Conservation (phyloP, 2,888 invertebrate species). For the Leptodirus hochenwartii region DNA sequence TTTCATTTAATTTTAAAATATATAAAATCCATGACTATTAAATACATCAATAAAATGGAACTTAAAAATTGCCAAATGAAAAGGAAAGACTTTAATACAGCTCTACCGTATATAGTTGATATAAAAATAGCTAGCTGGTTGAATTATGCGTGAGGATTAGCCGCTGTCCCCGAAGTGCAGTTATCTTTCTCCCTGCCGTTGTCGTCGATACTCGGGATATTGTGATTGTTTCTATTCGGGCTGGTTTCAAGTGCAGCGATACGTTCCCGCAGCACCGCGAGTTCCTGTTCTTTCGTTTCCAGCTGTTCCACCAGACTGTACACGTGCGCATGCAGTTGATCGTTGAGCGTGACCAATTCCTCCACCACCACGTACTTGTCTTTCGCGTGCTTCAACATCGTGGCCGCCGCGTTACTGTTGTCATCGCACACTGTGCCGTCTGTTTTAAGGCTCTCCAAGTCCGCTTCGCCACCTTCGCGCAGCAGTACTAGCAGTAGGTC, state of each 20-base stretch:
- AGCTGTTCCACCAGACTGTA: conserved; percentile 42
- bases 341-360: conserved; percentile 45
- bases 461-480: conserved; percentile 19
- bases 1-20: too few species aligned
- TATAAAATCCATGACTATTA: too few species aligned
- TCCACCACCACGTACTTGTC: conserved; percentile 43
- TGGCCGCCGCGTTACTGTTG: conserved; percentile 13
- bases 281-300: conserved; percentile 46
- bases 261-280: conserved; percentile 36
- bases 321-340: conserved; percentile 37
- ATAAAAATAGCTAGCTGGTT: too few species aligned
- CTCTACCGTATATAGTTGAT: too few species aligned
- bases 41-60: too few species aligned
- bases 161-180: too few species aligned
- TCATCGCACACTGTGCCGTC: conserved; percentile 11
- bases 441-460: conserved; percentile 19
- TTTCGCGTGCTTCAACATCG: conserved; percentile 38
- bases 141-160: too few species aligned
- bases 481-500: conserved; percentile 38
- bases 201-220: too few species aligned
- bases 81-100: too few species aligned
- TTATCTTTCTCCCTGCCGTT: too few species aligned
- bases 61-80: too few species aligned
- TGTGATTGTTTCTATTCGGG: too few species aligned
- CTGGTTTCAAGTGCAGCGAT: conserved; percentile 34